Percentiles rank a stretch among this genome's conserved stretches.
Evolutionary conservation across 2,888 invertebrate genomes (phyloP).

Genomic region (Metopia argyrocephala): DNA sequence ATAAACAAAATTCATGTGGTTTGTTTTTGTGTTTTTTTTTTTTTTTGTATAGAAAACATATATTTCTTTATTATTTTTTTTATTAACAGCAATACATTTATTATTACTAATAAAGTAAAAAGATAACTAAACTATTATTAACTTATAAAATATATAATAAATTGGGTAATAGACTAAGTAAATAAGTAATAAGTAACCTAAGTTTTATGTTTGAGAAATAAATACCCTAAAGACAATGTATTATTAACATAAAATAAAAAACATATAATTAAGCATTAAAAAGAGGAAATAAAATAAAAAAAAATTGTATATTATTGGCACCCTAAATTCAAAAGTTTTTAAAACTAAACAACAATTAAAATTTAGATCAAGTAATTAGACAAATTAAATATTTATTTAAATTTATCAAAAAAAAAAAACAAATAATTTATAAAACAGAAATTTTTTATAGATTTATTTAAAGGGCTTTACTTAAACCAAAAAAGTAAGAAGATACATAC

Average conservation of each 20-base stretch:
- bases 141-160: background rate
- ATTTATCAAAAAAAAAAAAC: too few relatives aligned
- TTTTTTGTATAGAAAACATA: slow-evolving; percentile 24
- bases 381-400: background rate
- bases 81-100: slow-evolving; percentile 17
- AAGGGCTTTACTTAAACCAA: too few relatives aligned
- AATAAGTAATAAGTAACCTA: slow-evolving; percentile 21
- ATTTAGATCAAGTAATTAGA: background rate
- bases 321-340: slow-evolving; percentile 37
- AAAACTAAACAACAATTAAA: slow-evolving; percentile 20
- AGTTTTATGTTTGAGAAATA: slow-evolving; percentile 26
- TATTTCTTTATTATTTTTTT: background rate
- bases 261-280: background rate
- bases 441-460: too few relatives aligned
- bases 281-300: background rate
- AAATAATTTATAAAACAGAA: too few relatives aligned
- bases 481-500: too few relatives aligned
- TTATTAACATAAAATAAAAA: background rate
- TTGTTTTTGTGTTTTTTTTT: slow-evolving; percentile 8
- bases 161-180: slow-evolving; percentile 20
- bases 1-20: too few relatives aligned
- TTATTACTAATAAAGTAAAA: background rate
- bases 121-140: background rate
- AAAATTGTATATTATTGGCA: slow-evolving; percentile 34
- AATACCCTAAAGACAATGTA: slow-evolving; percentile 19